Conservation (phyloP, 2,797 vertebrate genomes). For the Rhabdophis nuchalis region DNA sequence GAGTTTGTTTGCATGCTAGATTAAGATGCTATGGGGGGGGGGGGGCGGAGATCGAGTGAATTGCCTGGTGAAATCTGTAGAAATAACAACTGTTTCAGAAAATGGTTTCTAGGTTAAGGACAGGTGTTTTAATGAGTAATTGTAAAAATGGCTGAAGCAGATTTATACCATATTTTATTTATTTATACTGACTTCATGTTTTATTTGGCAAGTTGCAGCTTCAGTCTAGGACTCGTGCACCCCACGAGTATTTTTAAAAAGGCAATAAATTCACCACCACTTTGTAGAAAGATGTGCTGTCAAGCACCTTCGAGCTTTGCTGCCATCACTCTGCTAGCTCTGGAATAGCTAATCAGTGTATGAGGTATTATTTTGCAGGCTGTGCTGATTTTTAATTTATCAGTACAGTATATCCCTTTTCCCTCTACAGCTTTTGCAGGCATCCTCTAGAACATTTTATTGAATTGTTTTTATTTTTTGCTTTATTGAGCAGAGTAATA, state of each 20-base stretch:
- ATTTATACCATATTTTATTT: not conserved
- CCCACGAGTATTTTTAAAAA: not conserved
- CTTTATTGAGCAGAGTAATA: not conserved
- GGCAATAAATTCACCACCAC: not conserved
- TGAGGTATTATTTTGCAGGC: not conserved
- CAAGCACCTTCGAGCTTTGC: not conserved
- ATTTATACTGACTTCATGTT: not conserved
- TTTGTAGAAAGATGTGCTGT: not conserved
- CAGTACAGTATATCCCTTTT: not conserved
- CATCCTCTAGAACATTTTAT: not conserved
- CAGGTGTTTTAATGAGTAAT: fast-evolving
- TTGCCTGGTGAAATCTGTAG: conserved; percentile 15
- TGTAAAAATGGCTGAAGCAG: not conserved
- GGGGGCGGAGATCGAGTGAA: conserved; percentile 33
- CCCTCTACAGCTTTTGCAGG: not conserved
- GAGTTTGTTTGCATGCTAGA: conserved; percentile 46
- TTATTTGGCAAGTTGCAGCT: not conserved
- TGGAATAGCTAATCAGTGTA: not conserved
- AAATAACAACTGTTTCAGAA: conserved; percentile 13
- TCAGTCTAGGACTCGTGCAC: not conserved
- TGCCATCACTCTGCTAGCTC: not conserved
- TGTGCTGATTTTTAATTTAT: not conserved
- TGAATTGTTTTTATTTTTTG: fast-evolving
- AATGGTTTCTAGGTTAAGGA: not conserved
- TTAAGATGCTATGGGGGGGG: conserved; percentile 26